Evolutionary conservation across 2,797 vertebrate genomes (phyloP).

Genomic region (Dipus sagitta): DNA sequence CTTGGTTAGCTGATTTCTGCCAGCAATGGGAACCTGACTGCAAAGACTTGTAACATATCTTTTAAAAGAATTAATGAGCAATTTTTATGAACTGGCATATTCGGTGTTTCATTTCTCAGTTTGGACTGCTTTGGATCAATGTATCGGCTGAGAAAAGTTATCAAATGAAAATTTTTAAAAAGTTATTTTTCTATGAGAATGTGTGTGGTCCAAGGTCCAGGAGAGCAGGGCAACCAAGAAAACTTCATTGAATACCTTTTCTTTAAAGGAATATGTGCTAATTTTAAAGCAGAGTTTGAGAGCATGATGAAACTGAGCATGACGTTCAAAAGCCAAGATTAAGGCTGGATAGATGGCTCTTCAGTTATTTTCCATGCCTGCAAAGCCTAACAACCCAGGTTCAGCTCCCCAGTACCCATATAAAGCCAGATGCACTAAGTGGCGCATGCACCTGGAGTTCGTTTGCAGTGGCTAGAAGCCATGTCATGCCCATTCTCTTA

Average conservation of each 20-base stretch:
- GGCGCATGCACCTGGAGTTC: too few species aligned
- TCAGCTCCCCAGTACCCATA: too few species aligned
- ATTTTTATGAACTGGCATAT: neutral
- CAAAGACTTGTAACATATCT: neutral
- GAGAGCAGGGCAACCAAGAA: neutral
- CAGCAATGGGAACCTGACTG: too few species aligned
- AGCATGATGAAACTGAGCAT: neutral
- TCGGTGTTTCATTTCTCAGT: neutral
- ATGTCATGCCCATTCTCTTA: too few species aligned
- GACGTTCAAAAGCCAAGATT: too few species aligned
- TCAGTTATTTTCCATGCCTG: too few species aligned
- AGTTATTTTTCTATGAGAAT: neutral
- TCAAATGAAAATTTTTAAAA: neutral
- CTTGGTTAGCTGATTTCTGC: too few species aligned
- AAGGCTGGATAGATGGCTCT: too few species aligned
- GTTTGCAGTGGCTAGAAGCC: too few species aligned
- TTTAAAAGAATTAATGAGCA: neutral
- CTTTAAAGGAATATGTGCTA: neutral
- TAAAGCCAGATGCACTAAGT: too few species aligned
- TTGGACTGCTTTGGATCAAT: neutral
- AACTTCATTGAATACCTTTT: neutral
- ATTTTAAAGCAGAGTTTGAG: neutral
- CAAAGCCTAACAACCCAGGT: too few species aligned
- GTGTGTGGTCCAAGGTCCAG: neutral
- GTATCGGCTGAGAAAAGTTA: neutral